A percentile compares a stretch with the other conserved stretches of the same genome.
Conservation (phyloP, 2,797 vertebrate genomes). For the Leucoraja ocellata region DNA sequence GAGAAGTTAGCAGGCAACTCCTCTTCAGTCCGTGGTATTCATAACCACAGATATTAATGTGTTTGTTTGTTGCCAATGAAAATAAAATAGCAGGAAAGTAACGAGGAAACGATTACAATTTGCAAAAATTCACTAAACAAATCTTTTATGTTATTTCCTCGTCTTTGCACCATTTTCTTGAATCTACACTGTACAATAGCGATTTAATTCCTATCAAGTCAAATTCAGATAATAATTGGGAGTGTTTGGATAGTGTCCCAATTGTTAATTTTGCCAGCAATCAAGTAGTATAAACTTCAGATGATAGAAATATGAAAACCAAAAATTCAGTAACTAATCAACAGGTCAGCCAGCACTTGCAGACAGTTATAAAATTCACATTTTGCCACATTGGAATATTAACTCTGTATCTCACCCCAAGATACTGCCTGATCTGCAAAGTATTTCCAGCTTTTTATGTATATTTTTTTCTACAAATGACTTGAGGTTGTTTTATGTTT, state of each 20-base stretch:
- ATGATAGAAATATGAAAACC: no score
- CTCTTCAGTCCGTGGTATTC: not conserved
- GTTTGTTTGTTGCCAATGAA: not conserved
- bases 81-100: not conserved
- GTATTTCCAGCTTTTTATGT: no score
- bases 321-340: no score
- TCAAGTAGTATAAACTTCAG: no score
- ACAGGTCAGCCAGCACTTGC: no score
- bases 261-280: not conserved
- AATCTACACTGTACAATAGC: not conserved
- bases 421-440: no score
- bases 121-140: not conserved
- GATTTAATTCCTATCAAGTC: not conserved
- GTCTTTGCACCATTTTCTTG: no score
- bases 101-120: not conserved
- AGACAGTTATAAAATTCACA: no score
- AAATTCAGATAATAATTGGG: not conserved
- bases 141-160: no score
- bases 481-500: not conserved
- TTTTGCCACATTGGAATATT: no score
- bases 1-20: not conserved
- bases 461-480: not conserved
- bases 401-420: no score
- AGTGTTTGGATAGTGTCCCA: not conserved
- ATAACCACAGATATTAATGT: not conserved